These are phyloP conservation scores for Patella pellucida DNA, from an alignment of 2,888 invertebrate genomes.

Conservation along the genomic window DNA sequence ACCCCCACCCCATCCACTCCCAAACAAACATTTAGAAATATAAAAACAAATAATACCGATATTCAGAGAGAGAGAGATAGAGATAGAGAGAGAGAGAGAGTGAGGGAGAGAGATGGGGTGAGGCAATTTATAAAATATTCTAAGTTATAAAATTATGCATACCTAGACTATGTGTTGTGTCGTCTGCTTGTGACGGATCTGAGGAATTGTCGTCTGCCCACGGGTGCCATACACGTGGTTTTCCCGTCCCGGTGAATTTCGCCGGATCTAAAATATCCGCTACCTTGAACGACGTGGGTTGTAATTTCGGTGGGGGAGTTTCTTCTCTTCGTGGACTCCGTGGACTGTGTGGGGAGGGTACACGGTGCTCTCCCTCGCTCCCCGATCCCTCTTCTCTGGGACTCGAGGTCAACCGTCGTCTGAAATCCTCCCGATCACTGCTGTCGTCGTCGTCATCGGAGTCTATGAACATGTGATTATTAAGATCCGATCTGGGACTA, in stretches of 20 bases:
- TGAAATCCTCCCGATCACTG: slow-evolving; percentile 13
- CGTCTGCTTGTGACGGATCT: slow-evolving; percentile 16
- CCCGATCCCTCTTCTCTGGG: slow-evolving; percentile 9
- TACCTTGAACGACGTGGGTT: slow-evolving; percentile 59
- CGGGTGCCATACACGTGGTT: slow-evolving; percentile 44
- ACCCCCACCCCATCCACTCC: no score
- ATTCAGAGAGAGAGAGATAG: no score
- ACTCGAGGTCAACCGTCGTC: slow-evolving; percentile 14
- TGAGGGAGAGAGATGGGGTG: no score
- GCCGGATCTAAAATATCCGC: slow-evolving; percentile 61
- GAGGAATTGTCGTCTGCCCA: slow-evolving; percentile 36
- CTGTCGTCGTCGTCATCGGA: slow-evolving; percentile 23
- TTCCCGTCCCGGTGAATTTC: slow-evolving; percentile 54
- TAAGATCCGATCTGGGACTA: slow-evolving; percentile 15
- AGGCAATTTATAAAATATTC: no score
- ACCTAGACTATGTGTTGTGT: slow-evolving; percentile 26
- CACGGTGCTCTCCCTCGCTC: slow-evolving; percentile 11
- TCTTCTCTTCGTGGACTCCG: slow-evolving; percentile 17
- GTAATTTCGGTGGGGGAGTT: slow-evolving; percentile 25
- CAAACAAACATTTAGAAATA: no score
- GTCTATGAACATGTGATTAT: neutral
- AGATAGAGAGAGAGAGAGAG: no score
- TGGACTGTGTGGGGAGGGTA: slow-evolving; percentile 22
- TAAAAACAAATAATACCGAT: no score
- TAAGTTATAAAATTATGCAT: neutral